Base-by-base conservation (phyloP, 2,888 invertebrate species). In the Slavum lentiscoides region DNA sequence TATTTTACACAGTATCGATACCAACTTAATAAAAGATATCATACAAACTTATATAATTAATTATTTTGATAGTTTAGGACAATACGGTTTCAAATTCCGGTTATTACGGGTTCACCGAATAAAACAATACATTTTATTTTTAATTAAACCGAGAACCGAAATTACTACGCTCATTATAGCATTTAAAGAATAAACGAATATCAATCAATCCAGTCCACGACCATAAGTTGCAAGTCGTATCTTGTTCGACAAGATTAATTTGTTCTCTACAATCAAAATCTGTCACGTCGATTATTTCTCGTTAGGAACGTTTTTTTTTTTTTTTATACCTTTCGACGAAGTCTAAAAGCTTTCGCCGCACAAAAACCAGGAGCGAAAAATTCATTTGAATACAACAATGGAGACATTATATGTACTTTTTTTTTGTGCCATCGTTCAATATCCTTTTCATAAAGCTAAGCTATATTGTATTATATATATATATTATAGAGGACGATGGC, bases 321-420 rank as follows among this genome's bases (percentile, higher is more conserved):
- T 30, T 30, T 30, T 30, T 30, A 30, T 30, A 59, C 43, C 23
- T 59, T 75, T 59, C 43, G 58, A 59, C 23, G n/a, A n/a, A 59
- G 59, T 59, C 67, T 80, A 72, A 80, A 80, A 80, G 70, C 72
- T 66, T 70, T 77, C 66, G 1, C 1, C 30, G 30, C 37, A 72
- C 58, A 64, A 59, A 59, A 59, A 68, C 19, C 64, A 1, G 15
- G 6, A 23, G 43, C 43, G 39, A 80, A 80, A 80, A 62, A 80
- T 72, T 55, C 55, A 80, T 80, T 72, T 80, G 58, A 72, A 64
- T 72, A 80, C 58, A 72, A 80, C 64, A 80, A 80, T 64, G 17
- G 58, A 64, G 66, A 66, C 64, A 80, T 80, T 80, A 64, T 72
- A 69, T 62, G n/a, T n/a, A n/a, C n/a, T n/a, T n/a, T n/a, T n/a